Evolutionary conservation across 2,888 invertebrate species (phyloP).

Genomic region (Epinotia bilunana): DNA sequence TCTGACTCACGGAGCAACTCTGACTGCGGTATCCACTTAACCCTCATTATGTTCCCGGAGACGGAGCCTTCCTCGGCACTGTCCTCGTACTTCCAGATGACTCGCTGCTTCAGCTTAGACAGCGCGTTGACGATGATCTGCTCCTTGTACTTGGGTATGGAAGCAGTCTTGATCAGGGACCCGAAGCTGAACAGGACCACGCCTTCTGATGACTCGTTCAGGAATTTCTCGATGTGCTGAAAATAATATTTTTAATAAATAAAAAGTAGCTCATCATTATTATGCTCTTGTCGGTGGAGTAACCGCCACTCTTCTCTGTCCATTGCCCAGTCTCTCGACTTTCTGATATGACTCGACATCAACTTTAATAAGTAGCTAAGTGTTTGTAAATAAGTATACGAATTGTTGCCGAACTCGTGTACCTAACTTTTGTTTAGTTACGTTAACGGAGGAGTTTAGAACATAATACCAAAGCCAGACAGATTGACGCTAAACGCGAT

Average conservation of each 20-base stretch:
- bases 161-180: slow-evolving; percentile 88
- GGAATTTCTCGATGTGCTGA: slow-evolving; percentile 86
- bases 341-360: no score
- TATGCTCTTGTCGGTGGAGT: no score
- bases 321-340: no score
- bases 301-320: no score
- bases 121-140: slow-evolving; percentile 86
- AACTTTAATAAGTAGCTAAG: no score
- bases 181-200: slow-evolving; percentile 91
- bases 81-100: slow-evolving; percentile 92
- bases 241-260: slow-evolving; percentile 52
- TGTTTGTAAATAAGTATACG: no score
- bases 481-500: no score
- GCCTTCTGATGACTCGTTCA: slow-evolving; percentile 87
- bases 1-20: slow-evolving; percentile 87
- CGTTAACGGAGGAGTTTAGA: no score
- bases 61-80: slow-evolving; percentile 70
- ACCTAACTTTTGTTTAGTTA: no score
- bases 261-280: no score
- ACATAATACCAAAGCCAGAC: no score
- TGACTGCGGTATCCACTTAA: slow-evolving; percentile 89
- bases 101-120: slow-evolving; percentile 86
- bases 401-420: no score
- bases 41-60: slow-evolving; percentile 82
- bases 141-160: slow-evolving; percentile 86